Evolutionary conservation across 2,113 vertebrate genomes (phyloP).

Genomic region (Passer domesticus): DNA sequence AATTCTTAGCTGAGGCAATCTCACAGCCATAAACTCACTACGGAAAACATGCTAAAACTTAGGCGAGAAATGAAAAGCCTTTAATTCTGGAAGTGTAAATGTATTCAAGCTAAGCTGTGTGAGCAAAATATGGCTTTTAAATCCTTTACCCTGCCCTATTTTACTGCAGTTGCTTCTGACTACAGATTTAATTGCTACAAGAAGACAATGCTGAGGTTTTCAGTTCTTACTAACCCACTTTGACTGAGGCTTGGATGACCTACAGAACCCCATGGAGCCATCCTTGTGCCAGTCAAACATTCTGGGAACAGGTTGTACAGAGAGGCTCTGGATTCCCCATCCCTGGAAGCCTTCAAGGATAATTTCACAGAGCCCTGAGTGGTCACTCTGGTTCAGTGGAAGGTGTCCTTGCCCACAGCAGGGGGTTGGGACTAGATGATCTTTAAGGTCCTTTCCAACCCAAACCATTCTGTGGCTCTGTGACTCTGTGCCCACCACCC

Average conservation of each 20-base stretch:
- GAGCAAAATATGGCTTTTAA: neutral
- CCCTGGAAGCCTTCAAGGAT: neutral
- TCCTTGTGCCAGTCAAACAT: neutral
- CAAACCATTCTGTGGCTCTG: neutral
- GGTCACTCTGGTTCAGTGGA: neutral
- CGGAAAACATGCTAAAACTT: neutral
- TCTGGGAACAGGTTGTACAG: neutral
- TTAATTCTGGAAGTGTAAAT: conserved; percentile 40
- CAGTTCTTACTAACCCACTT: neutral
- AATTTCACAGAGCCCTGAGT: neutral
- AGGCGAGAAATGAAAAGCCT: conserved; percentile 30
- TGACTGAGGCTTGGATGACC: neutral
- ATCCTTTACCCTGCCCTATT: neutral
- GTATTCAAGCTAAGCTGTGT: neutral
- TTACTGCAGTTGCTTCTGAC: neutral
- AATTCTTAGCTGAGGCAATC: conserved; percentile 7
- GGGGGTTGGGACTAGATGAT: neutral
- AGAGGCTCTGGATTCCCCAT: neutral
- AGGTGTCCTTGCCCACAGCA: neutral
- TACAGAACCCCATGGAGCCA: neutral
- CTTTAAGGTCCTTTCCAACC: neutral
- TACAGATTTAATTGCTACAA: neutral
- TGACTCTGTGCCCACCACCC: neutral
- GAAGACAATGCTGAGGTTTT: neutral
- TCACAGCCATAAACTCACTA: conserved; percentile 21